Evolutionary conservation across 2,888 invertebrate species (phyloP), one percentile per base, ranked within the genome.

Genomic region (Synanthedon andrenaeformis): DNA sequence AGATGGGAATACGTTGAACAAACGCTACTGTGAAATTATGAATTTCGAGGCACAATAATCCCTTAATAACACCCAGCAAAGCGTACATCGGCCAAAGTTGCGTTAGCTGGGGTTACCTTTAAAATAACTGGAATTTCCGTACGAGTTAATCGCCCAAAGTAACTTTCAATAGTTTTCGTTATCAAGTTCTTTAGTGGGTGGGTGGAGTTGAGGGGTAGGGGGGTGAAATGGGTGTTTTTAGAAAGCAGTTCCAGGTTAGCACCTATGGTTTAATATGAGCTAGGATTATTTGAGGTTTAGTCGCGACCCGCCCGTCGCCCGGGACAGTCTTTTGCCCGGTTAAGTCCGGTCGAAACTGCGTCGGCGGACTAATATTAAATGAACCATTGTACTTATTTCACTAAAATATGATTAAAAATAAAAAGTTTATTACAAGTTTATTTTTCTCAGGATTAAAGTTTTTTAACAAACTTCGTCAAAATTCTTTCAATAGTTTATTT

Each of bases 221-320:
- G 72, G 8, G 5, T 35, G 35, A 35, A 35, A 35, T 10, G 35
- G 35, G 35, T 35, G 35, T 35, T 35, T 72, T 73, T 69, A 42
- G 57, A 49, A 50, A 42, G 52, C 41, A 42, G 52, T 56, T 69
- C 66, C 66, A 76, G 76, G 81, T 85, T 86, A 88, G 80, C 73
- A 75, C 76, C 76, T 78, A 74, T 75, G 82, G 82, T 79, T 82
- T 83, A 84, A 82, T 80, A 76, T 79, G 74, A 70, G 72, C 75
- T 80, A 77, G 87, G 88, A 88, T 89, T 85, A 88, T 66, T 72
- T 69, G 71, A 73, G 84, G 81, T 81, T 85, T 82, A 80, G 79
- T 72, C 68, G 70, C 61, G 68, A 69, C 60, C 70, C 70, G 68
- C 60, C 71, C 70, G 66, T 65, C 66, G 62, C 55, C 62, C 74